Evolutionary conservation across 2,888 invertebrate genomes (phyloP).

Genomic region (Listrodromus nycthemerus): DNA sequence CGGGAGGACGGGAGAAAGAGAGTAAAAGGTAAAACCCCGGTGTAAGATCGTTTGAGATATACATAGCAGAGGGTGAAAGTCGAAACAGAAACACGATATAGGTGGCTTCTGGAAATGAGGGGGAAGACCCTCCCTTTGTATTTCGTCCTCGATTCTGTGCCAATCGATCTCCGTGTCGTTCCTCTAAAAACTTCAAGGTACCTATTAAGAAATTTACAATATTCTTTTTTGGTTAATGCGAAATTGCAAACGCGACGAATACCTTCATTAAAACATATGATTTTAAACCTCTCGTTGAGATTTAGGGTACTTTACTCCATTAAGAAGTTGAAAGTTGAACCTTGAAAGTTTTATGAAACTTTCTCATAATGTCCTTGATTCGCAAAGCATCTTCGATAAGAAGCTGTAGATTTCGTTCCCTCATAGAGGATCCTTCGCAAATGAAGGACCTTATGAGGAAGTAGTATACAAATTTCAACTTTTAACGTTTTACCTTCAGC

Average conservation of each 20-base stretch:
- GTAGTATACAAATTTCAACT: no score
- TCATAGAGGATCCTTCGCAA: no score
- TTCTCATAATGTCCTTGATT: no score
- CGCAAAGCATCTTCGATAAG: no score
- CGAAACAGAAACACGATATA: constrained; percentile 59
- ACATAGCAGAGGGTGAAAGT: constrained; percentile 54
- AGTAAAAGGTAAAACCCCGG: constrained; percentile 60
- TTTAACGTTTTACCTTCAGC: no score
- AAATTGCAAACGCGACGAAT: background rate
- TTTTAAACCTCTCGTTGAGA: constrained; percentile 37
- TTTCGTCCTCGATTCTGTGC: constrained; percentile 24
- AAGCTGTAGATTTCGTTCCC: no score
- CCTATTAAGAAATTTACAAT: background rate
- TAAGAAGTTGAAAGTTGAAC: no score
- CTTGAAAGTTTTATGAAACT: no score
- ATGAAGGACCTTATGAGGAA: no score
- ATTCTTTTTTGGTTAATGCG: background rate
- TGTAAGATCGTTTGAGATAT: constrained; percentile 64
- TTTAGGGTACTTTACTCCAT: constrained; percentile 19
- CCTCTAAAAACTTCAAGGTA: background rate
- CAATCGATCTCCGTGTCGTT: constrained; percentile 42
- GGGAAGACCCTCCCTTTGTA: constrained; percentile 23
- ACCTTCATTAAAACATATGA: constrained; percentile 35
- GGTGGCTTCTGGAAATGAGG: constrained; percentile 54
- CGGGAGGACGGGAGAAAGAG: constrained; percentile 69